Base-by-base conservation (phyloP, 2,888 invertebrate species). In the Rotaria socialis region DNA sequence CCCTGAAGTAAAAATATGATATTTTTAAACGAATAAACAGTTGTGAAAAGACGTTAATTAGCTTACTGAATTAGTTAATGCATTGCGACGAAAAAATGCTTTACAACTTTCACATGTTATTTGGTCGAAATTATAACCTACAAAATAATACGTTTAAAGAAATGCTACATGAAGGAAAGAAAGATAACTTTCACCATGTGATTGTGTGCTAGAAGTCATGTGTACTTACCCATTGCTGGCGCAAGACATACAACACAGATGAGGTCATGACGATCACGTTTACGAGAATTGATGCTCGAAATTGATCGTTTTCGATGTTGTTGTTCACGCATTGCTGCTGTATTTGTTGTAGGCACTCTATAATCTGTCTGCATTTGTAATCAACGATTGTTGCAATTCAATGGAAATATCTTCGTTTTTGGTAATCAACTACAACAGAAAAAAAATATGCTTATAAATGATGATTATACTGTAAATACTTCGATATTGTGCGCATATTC, bases 41-140 rank as follows among this genome's bases (percentile, higher is more conserved):
- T 55, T 8, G 2, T n/a, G 27, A 8, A 56, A 56, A 19, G 7
- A 4, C 27, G 11, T 16, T 27, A n/a, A 10, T 7, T 11, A 60
- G 3, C 67, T 67, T 67, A 67, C 67, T 14, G 35, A 16, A 67
- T 35, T 67, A 19, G 16, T 35, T 41, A 67, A 67, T 27, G 67
- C 67, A 67, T 67, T 67, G 4, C 67, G 67, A 35, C 67, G 67
- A 19, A 67, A 67, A 67, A 67, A 67, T 67, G 67, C 67, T 67
- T 67, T 67, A 14, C 67, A 67, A 16, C 67, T 67, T 67, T 67
- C 67, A 35, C 67, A 67, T 5, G 67, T 67, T 35, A 67, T 67
- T 67, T 67, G 67, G 7, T 67, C 67, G 5, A 67, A 67, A 35
- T 67, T 67, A 67, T 67, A 67, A 14, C 67, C 67, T 67, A 22